Conservation (phyloP, 2,797 vertebrate genomes). For the Manis pentadactyla region DNA sequence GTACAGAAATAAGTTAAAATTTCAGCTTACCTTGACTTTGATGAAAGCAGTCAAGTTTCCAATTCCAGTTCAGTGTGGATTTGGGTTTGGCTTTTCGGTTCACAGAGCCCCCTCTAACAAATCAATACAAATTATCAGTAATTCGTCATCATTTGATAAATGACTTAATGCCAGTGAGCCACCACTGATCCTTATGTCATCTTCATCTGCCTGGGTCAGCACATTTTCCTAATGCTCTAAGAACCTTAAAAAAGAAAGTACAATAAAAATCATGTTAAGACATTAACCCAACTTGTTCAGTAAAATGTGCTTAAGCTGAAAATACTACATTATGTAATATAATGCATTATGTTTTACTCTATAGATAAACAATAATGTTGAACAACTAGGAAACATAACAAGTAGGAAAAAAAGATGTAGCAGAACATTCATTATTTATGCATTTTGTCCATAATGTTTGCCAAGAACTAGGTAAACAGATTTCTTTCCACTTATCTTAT, state of each 20-base stretch:
- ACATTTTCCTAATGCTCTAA: neutral
- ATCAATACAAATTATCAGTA: constrained; percentile 77
- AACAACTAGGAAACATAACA: neutral
- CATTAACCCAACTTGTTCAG: neutral
- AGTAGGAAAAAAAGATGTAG: neutral
- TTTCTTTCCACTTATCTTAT: neutral
- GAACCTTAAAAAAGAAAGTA: neutral
- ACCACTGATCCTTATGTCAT: constrained; percentile 43
- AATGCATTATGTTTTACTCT: neutral
- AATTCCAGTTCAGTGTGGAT: neutral
- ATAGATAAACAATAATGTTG: neutral
- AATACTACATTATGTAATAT: neutral
- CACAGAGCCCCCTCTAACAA: constrained; percentile 24
- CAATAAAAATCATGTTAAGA: neutral
- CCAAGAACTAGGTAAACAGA: neutral
- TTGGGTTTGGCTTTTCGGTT: constrained; percentile 63
- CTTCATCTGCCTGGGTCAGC: constrained; percentile 17
- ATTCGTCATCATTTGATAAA: constrained; percentile 76
- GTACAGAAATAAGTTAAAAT: neutral
- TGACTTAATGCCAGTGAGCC: neutral
- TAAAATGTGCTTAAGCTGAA: neutral
- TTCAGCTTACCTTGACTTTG: neutral
- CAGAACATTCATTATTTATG: neutral
- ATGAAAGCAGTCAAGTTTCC: neutral
- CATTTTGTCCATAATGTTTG: neutral